A percentile compares a stretch with the other conserved stretches of the same genome.
Evolutionary conservation across 2,888 invertebrate genomes (phyloP).

Genomic region (Melipona bicolor): DNA sequence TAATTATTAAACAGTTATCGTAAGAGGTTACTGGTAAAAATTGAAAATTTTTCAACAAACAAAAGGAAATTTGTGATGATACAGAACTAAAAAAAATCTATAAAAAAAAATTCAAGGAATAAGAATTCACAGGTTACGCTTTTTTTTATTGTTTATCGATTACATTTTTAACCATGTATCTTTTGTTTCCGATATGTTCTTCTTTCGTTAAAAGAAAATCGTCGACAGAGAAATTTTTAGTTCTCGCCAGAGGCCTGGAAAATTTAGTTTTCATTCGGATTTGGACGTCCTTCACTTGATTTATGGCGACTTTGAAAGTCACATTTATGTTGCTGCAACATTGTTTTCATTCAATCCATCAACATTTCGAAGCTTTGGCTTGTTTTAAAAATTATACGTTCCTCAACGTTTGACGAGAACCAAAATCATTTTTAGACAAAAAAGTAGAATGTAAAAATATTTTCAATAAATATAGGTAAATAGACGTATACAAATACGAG

Average conservation of each 20-base stretch:
- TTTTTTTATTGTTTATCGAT: conserved; percentile 45
- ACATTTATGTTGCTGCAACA: not conserved
- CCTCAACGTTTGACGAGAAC: not conserved
- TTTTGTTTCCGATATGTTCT: conserved; percentile 44
- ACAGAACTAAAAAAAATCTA: conserved; percentile 49
- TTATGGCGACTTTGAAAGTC: not conserved
- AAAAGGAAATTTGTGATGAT: conserved; percentile 45
- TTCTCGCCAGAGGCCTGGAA: not conserved
- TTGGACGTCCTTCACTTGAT: too few species aligned
- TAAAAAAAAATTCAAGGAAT: conserved; percentile 49
- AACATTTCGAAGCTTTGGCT: not conserved
- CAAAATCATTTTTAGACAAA: not conserved
- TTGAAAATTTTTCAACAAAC: conserved; percentile 18
- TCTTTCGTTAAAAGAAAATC: conserved; percentile 46
- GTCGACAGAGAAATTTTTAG: not conserved
- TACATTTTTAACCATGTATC: conserved; percentile 45
- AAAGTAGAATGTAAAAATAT: not conserved
- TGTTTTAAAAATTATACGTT: not conserved
- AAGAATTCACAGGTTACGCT: conserved; percentile 50
- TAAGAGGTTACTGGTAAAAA: conserved; percentile 10
- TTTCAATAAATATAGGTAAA: not conserved
- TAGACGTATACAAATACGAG: too few species aligned
- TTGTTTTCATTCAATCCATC: not conserved
- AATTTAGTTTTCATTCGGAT: not conserved
- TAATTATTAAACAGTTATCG: not conserved